Base-by-base conservation (phyloP, 2,797 vertebrate species). In the Manis pentadactyla region DNA sequence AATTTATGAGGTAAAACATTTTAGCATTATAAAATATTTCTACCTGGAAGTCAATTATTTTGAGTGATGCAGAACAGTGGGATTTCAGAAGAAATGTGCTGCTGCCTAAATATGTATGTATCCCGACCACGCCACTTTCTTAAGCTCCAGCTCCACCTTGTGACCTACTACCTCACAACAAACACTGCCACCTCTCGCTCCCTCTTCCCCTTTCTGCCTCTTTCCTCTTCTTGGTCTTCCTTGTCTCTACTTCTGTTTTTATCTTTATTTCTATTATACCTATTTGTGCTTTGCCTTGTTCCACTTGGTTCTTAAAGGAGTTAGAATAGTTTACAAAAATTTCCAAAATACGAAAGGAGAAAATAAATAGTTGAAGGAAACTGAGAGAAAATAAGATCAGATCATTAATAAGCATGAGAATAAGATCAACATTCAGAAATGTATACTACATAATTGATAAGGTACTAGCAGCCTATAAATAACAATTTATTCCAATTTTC, bases 401-500 rank as follows among this genome's bases (percentile, higher is more conserved):
- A 14, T 71, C 83, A 78, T 71, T 85, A 59, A 75, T 90, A 46
- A 90, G 91, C 25, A 2, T 29, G 78, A 49, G 61, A 86, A 37
- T 87, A 63, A 84, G 59, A 79, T 34, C 73, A 84, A n/a, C 14
- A 84, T 13, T 87, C 59, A 84, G 71, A 83, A 57, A 64, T 71
- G 12, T 39, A 51, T n/a, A 53, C 11, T 87, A 21, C 83, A 19
- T 7, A 61, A n/a, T 46, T 0, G 14, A 27, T 49, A 79, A 39
- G 31, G 59, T 61, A 23, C 46, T 81, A 61, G 5, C 4, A 68
- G 3, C 15, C 6, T 84, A 61, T 23, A 94, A 91, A 39, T 74
- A 42, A 61, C 8, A 92, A 29, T 90, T 93, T 66, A 74, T 93
- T 93, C 7, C 31, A 86, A 23, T 90, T 84, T 89, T 79, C 14